Percentiles rank a stretch among this genome's conserved stretches.
Conservation (phyloP, 2,797 vertebrate genomes). For the Pempheris klunzingeri region DNA sequence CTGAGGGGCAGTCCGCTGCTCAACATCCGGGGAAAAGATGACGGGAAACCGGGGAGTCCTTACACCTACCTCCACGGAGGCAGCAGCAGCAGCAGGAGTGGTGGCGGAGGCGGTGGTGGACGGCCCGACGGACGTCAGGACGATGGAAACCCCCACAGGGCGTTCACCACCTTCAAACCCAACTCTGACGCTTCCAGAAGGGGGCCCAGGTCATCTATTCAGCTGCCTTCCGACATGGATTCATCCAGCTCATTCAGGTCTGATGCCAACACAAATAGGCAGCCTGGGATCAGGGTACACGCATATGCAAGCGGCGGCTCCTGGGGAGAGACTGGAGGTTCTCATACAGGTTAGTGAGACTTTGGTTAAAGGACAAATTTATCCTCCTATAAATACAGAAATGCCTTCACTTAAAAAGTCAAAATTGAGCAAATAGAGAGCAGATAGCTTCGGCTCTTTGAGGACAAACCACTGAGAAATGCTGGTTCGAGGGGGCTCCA, state of each 20-base stretch:
- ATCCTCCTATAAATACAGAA: not conserved
- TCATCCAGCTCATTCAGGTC: constrained; percentile 76
- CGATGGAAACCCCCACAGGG: constrained; percentile 66
- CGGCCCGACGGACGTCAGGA: constrained; percentile 63
- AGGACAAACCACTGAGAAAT: not conserved
- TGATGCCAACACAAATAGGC: constrained; percentile 73
- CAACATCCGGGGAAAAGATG: constrained; percentile 56
- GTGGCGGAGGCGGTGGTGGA: constrained; percentile 13
- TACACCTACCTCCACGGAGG: constrained; percentile 69
- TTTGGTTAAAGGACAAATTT: not conserved
- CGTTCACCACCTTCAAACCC: constrained; percentile 84
- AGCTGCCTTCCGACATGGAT: constrained; percentile 69
- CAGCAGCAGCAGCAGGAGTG: constrained; percentile 23
- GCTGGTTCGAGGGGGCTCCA: not conserved
- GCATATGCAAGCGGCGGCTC: constrained; percentile 55
- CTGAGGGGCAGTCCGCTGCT: constrained; percentile 79
- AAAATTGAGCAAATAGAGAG: not conserved
- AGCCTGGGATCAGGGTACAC: constrained; percentile 56
- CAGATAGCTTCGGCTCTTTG: not conserved
- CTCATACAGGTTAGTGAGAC: constrained; percentile 77
- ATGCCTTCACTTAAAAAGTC: not conserved
- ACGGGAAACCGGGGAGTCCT: constrained; percentile 45
- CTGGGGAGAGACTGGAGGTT: constrained; percentile 66
- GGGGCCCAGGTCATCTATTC: constrained; percentile 67
- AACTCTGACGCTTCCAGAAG: constrained; percentile 76